Evolutionary conservation across 2,797 vertebrate genomes (phyloP).

Genomic region (Masticophis lateralis): DNA sequence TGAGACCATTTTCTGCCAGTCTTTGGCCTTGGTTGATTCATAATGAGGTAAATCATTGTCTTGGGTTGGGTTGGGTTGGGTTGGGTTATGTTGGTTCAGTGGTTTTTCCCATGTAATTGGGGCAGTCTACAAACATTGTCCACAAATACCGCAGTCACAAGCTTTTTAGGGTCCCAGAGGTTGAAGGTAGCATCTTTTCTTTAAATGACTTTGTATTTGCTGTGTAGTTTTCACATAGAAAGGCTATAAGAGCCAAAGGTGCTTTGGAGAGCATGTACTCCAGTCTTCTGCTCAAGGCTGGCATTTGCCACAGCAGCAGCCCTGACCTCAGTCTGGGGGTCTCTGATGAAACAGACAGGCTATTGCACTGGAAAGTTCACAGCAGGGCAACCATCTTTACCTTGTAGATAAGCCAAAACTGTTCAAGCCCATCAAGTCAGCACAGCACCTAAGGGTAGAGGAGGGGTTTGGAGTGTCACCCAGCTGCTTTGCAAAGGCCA

Average conservation of each 20-base stretch:
- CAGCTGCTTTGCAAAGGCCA: neutral
- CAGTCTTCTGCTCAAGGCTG: neutral
- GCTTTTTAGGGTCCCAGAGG: neutral
- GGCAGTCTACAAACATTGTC: neutral
- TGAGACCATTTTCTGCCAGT: neutral
- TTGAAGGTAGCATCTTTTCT: neutral
- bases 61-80: neutral
- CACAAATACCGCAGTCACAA: neutral
- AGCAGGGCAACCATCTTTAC: neutral
- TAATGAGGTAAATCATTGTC: neutral
- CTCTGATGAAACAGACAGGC: neutral
- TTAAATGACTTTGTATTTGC: neutral
- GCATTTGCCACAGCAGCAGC: neutral
- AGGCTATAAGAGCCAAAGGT: neutral
- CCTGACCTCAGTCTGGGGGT: neutral
- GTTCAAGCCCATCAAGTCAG: neutral
- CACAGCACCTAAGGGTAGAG: neutral
- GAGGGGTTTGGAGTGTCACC: rapidly evolving
- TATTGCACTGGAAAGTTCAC: neutral
- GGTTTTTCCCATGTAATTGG: neutral
- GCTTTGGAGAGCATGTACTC: neutral
- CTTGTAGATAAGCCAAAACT: neutral
- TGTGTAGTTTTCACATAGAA: neutral
- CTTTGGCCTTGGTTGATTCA: neutral
- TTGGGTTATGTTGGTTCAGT: neutral